These are phyloP conservation scores for Amblyjoppa fuscipennis DNA, from an alignment of 2,888 invertebrate species.

Conservation along the genomic window DNA sequence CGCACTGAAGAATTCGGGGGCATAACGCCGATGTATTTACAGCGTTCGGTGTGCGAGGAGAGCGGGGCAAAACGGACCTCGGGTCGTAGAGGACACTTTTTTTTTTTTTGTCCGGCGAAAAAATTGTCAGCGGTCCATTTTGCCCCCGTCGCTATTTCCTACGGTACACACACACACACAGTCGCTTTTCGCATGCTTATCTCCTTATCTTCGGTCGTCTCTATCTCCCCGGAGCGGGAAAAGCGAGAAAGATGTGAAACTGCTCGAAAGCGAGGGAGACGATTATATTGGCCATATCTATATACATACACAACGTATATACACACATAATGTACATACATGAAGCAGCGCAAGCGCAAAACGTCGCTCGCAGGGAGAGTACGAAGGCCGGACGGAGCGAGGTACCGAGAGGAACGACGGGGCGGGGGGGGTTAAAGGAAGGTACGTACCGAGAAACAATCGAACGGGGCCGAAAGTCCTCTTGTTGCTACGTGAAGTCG, in stretches of 20 bases:
- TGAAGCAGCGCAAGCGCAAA: slow-evolving; percentile 52
- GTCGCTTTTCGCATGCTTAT: slow-evolving; percentile 31
- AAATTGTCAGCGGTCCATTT: no score
- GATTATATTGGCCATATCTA: not conserved
- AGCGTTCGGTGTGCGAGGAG: not conserved
- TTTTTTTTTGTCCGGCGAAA: no score
- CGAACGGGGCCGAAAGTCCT: slow-evolving; percentile 80
- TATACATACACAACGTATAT: not conserved
- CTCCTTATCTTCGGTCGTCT: slow-evolving; percentile 35
- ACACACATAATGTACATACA: not conserved
- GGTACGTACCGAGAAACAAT: slow-evolving; percentile 78
- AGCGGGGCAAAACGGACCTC: no score
- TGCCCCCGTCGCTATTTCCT: not conserved
- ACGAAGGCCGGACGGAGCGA: slow-evolving; percentile 49
- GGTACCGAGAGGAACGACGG: slow-evolving; percentile 59
- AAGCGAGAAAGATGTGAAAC: slow-evolving; percentile 30
- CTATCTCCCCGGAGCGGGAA: slow-evolving; percentile 37
- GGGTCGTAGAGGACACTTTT: no score
- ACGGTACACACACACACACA: not conserved
- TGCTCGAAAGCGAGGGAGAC: not conserved
- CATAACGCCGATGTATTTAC: not conserved
- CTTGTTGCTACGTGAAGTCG: slow-evolving; percentile 77
- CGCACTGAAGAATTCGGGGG: not conserved
- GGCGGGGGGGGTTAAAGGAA: slow-evolving; percentile 35
- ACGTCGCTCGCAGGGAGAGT: slow-evolving; percentile 54